Conservation (phyloP, 2,888 invertebrate genomes). For the Thymelicus acteon region DNA sequence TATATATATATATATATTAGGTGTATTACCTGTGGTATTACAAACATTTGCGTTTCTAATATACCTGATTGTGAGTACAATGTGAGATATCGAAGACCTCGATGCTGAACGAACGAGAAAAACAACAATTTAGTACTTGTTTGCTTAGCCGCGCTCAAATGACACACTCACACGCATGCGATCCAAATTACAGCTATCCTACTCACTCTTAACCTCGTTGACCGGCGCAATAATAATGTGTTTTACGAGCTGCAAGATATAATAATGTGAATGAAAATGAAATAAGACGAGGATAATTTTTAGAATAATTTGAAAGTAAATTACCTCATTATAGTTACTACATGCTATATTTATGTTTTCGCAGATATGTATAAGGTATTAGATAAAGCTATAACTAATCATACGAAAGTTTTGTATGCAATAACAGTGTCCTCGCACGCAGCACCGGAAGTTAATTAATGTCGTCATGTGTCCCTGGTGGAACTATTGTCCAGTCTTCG, state of each 20-base stretch:
- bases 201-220: slow-evolving; percentile 29
- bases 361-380: too few species aligned
- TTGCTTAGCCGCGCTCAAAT: slow-evolving; percentile 12
- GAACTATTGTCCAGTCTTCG: slow-evolving; percentile 39
- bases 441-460: slow-evolving; percentile 48
- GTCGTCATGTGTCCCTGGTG: slow-evolving; percentile 40
- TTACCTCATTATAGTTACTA: too few species aligned
- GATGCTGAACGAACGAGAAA: slow-evolving; percentile 12
- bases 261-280: not conserved
- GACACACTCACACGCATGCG: slow-evolving; percentile 19
- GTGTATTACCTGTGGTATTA: too few species aligned
- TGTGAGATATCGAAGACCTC: slow-evolving; percentile 3
- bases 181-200: slow-evolving; percentile 18
- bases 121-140: slow-evolving; percentile 21
- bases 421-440: slow-evolving; percentile 20
- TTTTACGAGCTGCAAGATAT: slow-evolving; percentile 7
- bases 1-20: too few species aligned
- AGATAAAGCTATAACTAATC: not conserved
- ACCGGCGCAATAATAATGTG: slow-evolving; percentile 14
- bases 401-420: not conserved
- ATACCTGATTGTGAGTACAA: not conserved
- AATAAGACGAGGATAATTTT: not conserved
- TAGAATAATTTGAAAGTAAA: not conserved
- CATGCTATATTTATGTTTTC: too few species aligned
- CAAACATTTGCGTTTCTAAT: not conserved